Evolutionary conservation across 2,888 invertebrate genomes (phyloP).

Genomic region (Lithophane socia): DNA sequence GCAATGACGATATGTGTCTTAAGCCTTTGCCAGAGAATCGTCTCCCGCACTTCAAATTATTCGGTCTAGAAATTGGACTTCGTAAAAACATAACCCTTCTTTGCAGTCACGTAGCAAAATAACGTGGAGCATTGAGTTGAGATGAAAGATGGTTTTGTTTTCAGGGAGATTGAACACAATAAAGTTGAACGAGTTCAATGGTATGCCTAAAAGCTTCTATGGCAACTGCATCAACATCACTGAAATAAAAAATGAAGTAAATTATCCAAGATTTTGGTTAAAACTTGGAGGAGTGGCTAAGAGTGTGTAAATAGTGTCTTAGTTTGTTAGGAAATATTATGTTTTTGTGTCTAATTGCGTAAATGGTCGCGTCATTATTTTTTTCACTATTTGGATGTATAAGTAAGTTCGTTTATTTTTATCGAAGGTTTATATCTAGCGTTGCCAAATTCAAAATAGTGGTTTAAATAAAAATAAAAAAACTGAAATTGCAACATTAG

Average conservation of each 20-base stretch:
- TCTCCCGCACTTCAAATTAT: constrained; percentile 4
- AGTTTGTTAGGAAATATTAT: constrained; percentile 28
- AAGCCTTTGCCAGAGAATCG: background rate
- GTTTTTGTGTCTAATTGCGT: constrained; percentile 16
- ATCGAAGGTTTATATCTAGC: constrained; percentile 11
- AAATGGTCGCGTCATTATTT: constrained; percentile 4
- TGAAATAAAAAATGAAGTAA: background rate
- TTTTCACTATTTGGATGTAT: constrained; percentile 37
- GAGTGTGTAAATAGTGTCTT: constrained; percentile 47
- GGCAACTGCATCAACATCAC: constrained; percentile 4
- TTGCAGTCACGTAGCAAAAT: background rate
- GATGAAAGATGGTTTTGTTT: background rate
- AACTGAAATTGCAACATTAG: constrained; percentile 3
- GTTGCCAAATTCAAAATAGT: constrained; percentile 19
- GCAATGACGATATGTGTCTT: background rate
- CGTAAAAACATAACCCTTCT: background rate
- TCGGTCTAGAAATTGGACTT: background rate
- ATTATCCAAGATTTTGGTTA: background rate
- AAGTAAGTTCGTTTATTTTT: constrained; percentile 34
- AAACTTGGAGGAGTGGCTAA: background rate
- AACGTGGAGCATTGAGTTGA: background rate
- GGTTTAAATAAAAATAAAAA: background rate
- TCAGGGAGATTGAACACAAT: constrained; percentile 1
- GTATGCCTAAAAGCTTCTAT: background rate
- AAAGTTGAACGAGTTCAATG: constrained; percentile 8